Percentiles rank a stretch among this genome's conserved stretches.
Conservation (phyloP, 1,140 invertebrate genomes). For the Dinothrombium tinctorium region DNA sequence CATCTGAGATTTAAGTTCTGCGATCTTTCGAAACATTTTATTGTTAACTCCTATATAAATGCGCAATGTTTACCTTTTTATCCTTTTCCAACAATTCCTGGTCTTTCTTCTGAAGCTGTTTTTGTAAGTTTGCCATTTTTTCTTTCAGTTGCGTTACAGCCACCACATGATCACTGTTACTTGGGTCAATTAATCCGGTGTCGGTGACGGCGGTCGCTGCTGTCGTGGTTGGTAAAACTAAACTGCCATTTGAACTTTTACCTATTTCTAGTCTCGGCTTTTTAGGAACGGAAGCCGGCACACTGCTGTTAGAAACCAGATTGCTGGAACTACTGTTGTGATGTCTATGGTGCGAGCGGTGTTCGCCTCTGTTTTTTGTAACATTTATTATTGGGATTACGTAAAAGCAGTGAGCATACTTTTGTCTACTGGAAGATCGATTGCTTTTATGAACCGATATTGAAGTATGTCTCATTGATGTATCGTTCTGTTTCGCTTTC, state of each 20-base stretch:
- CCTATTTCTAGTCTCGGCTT: conserved; percentile 6
- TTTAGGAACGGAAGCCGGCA: neutral
- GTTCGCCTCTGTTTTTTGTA: conserved; percentile 4
- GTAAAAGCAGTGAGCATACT: conserved; percentile 1
- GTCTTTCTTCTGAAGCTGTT: conserved; percentile 61
- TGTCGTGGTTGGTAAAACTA: neutral
- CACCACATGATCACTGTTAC: conserved; percentile 74
- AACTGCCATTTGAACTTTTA: conserved; percentile 1
- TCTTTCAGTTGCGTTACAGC: conserved; percentile 81
- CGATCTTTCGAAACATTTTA: conserved; percentile 43
- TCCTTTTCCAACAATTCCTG: conserved; percentile 64
- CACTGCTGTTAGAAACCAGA: neutral
- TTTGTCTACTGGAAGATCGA: conserved; percentile 5
- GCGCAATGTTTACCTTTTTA: conserved; percentile 39
- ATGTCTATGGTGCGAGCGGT: conserved; percentile 3
- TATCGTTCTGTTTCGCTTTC: conserved; percentile 62
- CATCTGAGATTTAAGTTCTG: conserved; percentile 71
- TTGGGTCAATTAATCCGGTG: conserved; percentile 33
- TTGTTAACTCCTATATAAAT: neutral
- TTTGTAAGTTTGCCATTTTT: conserved; percentile 73
- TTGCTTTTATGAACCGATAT: conserved; percentile 7
- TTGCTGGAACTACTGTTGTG: neutral
- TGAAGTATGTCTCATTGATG: conserved; percentile 33
- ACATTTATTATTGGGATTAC: neutral
- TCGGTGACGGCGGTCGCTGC: conserved; percentile 7